Evolutionary conservation across 1,140 invertebrate species (phyloP).

Genomic region (Pectinophora gossypiella): DNA sequence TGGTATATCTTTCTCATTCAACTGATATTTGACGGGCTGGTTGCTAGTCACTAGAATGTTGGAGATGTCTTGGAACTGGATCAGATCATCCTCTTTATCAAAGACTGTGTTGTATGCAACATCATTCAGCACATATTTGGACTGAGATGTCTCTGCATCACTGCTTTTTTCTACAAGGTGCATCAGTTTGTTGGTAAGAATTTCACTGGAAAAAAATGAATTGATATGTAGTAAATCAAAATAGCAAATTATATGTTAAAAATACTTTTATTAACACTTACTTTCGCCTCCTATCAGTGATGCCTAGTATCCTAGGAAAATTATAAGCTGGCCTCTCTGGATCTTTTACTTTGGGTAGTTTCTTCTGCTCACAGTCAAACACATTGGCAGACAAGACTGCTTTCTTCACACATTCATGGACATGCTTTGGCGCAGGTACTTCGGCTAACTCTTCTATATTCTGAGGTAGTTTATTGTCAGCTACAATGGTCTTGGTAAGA

Average conservation of each 20-base stretch:
- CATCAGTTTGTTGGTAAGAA: conserved; percentile 82
- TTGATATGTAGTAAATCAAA: conserved; percentile 9
- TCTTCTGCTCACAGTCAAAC: conserved; percentile 86
- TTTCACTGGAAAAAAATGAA: conserved; percentile 75
- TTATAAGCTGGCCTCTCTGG: conserved; percentile 81
- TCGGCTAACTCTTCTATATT: conserved; percentile 69
- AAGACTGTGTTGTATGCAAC: conserved; percentile 74
- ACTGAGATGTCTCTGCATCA: conserved; percentile 71
- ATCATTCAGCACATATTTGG: conserved; percentile 77
- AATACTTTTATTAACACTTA: conserved; percentile 64
- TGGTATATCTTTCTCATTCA: conserved; percentile 52
- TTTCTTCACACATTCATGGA: conserved; percentile 77
- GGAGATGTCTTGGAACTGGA: conserved; percentile 79
- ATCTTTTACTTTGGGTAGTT: conserved; percentile 84
- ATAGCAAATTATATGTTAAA: too few species aligned
- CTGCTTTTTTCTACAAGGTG: conserved; percentile 81
- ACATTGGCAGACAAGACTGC: conserved; percentile 82
- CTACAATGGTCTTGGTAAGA: conserved; percentile 83
- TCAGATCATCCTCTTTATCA: conserved; percentile 78
- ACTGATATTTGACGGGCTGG: conserved; percentile 77
- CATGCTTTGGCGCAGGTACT: conserved; percentile 61
- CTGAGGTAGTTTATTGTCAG: conserved; percentile 78
- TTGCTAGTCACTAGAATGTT: conserved; percentile 80
- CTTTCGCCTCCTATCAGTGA: conserved; percentile 82
- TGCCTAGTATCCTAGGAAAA: conserved; percentile 83